phyloP scores from a whole-genome alignment of 2,888 invertebrate species.

The Tupiocoris notatus region DNA sequence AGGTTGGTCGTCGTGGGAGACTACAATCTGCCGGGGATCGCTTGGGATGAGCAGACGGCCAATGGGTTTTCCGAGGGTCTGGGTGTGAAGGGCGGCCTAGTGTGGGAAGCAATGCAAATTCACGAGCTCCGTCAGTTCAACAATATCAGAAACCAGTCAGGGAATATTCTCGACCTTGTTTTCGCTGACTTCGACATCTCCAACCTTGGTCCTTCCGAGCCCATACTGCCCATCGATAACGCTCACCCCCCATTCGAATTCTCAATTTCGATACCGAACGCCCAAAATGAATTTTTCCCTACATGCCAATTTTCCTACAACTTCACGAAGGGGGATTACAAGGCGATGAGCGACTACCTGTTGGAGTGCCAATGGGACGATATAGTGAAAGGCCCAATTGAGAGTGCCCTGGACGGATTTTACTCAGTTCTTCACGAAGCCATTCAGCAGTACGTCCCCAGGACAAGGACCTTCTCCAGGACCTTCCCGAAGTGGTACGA shows the following conservation, averaged over 20 bases:
- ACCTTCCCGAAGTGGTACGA: constrained; percentile 10
- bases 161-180: constrained; percentile 1
- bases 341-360: background rate
- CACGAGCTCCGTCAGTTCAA: constrained; percentile 11
- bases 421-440: background rate
- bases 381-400: background rate
- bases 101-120: background rate
- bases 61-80: background rate
- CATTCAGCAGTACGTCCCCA: background rate
- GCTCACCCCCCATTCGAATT: constrained; percentile 8
- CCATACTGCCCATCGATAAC: background rate
- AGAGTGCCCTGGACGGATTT: background rate
- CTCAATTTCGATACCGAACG: background rate
- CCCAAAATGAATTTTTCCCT: background rate
- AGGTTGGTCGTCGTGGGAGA: constrained; percentile 8
- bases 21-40: constrained; percentile 2
- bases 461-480: background rate
- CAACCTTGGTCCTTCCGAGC: background rate
- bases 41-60: background rate
- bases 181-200: background rate
- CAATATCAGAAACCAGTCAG: background rate
- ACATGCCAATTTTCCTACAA: constrained; percentile 2
- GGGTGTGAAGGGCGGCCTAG: background rate
- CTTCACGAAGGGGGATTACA: constrained; percentile 3
- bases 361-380: background rate